Base-by-base conservation (phyloP, 2,113 vertebrate species). In the Galemys pyrenaicus region DNA sequence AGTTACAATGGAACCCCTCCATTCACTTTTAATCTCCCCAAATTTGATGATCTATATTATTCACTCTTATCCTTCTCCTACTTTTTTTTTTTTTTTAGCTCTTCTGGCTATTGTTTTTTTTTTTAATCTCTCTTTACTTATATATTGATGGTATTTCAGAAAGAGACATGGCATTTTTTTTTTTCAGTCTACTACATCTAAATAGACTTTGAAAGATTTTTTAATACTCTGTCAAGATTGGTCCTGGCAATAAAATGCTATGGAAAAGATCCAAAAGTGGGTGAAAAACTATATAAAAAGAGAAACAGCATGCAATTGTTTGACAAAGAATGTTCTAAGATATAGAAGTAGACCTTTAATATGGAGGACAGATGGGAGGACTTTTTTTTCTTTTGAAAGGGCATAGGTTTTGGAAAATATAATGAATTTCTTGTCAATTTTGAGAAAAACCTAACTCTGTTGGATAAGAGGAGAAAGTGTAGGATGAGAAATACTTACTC, bases 261-360 rank as follows among this genome's bases (percentile, higher is more conserved):
- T 92, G 89, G 93, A 96, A 28, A 68, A 51, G 37, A 75, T 90
- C 92, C 89, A 92, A 88, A 78, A 93, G 28, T n/a, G 49, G 22
- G 9, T 3, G 1, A 35, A 54, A 28, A 26, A 64, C 67, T 70
- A 64, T 85, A 75, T 37, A 88, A 89, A 92, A 46, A 77, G 82
- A 87, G 62, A 95, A 88, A 60, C 65, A 81, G 82, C 86, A 89
- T 90, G 91, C 79, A 82, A n/a, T 85, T 96, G 92, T 95, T 89
- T 93, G 80, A 95, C 83, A 89, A 96, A 62, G 87, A 51, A 91
- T 95, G 83, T 94, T 96, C 79, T 75, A 71, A 83, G 91, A 19
- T 87, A 44, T 82, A 92, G 89, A 87, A 96, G 93, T 85, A 97
- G 94, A 89, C 68, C 75, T 95, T 90, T 64, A 56, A 86, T 15